A percentile compares a stretch with the other conserved stretches of the same genome.
phyloP scores from a whole-genome alignment of 2,113 vertebrate species.

The Podilymbus podiceps region DNA sequence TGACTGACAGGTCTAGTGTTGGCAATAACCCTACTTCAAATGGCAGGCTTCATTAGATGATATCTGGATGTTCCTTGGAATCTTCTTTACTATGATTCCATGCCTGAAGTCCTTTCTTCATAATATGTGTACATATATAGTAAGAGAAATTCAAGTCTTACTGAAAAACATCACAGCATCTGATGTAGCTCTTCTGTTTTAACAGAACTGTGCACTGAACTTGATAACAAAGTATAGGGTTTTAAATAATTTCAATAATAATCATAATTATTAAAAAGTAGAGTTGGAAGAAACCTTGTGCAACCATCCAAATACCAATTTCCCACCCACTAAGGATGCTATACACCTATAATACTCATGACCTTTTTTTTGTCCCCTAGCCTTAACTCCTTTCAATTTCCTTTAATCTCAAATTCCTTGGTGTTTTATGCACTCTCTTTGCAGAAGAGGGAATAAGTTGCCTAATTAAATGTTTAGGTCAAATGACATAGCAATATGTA shows the following conservation, averaged over 20 bases:
- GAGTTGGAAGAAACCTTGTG: background rate
- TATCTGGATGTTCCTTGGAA: background rate
- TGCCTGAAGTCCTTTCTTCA: background rate
- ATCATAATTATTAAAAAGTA: background rate
- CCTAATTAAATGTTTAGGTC: background rate
- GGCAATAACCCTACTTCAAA: background rate
- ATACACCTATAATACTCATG: background rate
- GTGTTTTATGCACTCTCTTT: background rate
- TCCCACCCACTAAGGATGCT: background rate
- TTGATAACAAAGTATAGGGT: background rate
- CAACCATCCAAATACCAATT: background rate
- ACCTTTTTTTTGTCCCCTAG: background rate
- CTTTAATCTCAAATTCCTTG: background rate
- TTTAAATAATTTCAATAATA: background rate
- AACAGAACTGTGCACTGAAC: background rate
- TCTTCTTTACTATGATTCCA: background rate
- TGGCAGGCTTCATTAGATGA: background rate
- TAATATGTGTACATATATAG: background rate
- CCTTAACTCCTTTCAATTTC: background rate
- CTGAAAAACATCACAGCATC: background rate
- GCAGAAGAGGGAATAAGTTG: background rate
- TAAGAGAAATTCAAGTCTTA: background rate
- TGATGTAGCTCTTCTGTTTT: background rate
- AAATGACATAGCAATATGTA: background rate
- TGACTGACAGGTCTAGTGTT: background rate